Evolutionary conservation across 2,888 invertebrate species (phyloP).

Genomic region (Chaitophorus viminalis): DNA sequence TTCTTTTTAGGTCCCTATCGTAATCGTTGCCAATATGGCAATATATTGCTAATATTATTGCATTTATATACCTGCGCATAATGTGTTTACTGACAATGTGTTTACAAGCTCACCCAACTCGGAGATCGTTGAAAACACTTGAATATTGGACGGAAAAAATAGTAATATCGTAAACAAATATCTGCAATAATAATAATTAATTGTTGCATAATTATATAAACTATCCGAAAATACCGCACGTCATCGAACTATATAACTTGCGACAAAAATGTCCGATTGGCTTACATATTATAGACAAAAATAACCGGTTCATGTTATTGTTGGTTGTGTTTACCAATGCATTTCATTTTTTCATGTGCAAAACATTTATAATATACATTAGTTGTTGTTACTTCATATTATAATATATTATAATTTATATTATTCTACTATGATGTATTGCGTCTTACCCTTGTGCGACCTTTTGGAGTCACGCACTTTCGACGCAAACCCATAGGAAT

Average conservation of each 20-base stretch:
- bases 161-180: not conserved
- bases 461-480: not conserved
- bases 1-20: not conserved
- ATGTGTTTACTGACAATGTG: not conserved
- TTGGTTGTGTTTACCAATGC: not conserved
- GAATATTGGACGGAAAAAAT: not conserved
- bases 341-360: not conserved
- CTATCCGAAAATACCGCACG: not conserved
- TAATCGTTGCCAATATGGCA: not conserved
- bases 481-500: not conserved
- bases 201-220: not conserved
- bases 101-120: not conserved
- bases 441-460: not conserved
- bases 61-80: not conserved
- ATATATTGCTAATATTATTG: not conserved
- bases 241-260: not conserved
- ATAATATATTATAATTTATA: no score
- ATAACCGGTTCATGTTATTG: not conserved
- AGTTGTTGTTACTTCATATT: not conserved
- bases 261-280: not conserved
- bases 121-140: conserved; percentile 1
- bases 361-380: not conserved
- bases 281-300: not conserved
- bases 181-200: not conserved
- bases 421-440: no score